phyloP scores from a whole-genome alignment of 2,113 vertebrate species.

The Indicator indicator region DNA sequence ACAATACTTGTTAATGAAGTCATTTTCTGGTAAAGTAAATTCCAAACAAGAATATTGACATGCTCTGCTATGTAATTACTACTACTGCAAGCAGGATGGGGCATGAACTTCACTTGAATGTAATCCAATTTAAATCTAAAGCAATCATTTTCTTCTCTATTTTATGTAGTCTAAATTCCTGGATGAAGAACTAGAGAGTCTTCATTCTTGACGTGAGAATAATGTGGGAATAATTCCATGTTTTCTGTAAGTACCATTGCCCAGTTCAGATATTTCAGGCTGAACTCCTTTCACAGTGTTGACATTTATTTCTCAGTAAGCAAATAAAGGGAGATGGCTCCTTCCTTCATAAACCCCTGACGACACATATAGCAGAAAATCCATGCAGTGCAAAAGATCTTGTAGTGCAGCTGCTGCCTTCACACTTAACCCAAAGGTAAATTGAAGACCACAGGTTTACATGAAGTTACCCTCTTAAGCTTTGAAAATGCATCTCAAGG shows the following conservation, averaged over 20 bases:
- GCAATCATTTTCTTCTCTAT: not conserved
- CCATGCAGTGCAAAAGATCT: not conserved
- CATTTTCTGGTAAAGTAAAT: not conserved
- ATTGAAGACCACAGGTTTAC: constrained; percentile 2
- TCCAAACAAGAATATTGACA: not conserved
- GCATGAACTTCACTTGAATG: not conserved
- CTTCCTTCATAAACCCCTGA: not conserved
- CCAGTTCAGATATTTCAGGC: not conserved
- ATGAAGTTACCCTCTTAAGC: not conserved
- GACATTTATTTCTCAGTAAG: not conserved
- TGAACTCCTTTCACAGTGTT: not conserved
- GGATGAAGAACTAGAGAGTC: not conserved
- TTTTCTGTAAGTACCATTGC: not conserved
- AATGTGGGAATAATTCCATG: not conserved
- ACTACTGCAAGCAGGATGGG: not conserved
- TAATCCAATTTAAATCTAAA: constrained; percentile 30
- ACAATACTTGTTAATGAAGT: constrained; percentile 14
- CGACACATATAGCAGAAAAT: not conserved
- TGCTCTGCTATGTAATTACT: not conserved
- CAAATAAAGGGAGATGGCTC: not conserved
- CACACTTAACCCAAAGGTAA: not conserved
- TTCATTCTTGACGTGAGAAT: not conserved
- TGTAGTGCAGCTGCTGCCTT: constrained; percentile 17
- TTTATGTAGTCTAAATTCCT: constrained; percentile 11
- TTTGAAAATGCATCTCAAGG: not conserved